Percentiles rank a stretch among this genome's conserved stretches.
phyloP scores from a whole-genome alignment of 2,888 invertebrate genomes.

The Tenodera sinensis region DNA sequence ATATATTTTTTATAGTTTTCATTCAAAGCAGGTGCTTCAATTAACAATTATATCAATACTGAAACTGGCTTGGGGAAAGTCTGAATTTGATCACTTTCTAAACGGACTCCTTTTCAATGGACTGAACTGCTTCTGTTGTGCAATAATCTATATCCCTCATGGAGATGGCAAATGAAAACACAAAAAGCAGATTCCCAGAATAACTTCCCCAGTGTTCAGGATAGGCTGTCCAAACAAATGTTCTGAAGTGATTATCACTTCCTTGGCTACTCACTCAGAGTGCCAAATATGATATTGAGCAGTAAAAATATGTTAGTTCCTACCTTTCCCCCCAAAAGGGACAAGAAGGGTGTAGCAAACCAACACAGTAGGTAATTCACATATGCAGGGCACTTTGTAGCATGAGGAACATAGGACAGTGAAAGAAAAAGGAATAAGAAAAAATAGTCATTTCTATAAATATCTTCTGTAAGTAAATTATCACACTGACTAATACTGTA shows the following conservation, averaged over 20 bases:
- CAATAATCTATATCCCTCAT: too few relatives aligned
- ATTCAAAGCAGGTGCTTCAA: too few relatives aligned
- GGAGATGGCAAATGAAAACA: neutral
- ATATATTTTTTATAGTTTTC: too few relatives aligned
- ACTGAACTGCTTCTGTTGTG: too few relatives aligned
- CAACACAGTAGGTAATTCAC: neutral
- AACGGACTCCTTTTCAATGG: too few relatives aligned
- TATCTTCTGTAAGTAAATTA: slow-evolving; percentile 3
- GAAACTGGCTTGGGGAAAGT: too few relatives aligned
- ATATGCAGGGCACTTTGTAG: neutral
- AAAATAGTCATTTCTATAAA: neutral
- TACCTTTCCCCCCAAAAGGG: neutral
- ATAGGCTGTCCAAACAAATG: neutral
- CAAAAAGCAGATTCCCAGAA: neutral
- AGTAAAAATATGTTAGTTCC: neutral
- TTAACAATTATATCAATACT: too few relatives aligned
- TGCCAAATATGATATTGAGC: neutral
- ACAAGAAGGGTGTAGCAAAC: neutral
- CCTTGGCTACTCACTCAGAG: neutral
- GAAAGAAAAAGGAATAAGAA: neutral
- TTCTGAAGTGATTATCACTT: neutral
- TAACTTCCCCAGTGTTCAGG: neutral
- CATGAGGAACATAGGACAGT: neutral
- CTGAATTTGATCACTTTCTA: too few relatives aligned
- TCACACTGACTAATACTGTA: neutral